A percentile compares a stretch with the other conserved stretches of the same genome.
Conservation (phyloP, 2,888 invertebrate genomes). For the Lamellibrachia columna region DNA sequence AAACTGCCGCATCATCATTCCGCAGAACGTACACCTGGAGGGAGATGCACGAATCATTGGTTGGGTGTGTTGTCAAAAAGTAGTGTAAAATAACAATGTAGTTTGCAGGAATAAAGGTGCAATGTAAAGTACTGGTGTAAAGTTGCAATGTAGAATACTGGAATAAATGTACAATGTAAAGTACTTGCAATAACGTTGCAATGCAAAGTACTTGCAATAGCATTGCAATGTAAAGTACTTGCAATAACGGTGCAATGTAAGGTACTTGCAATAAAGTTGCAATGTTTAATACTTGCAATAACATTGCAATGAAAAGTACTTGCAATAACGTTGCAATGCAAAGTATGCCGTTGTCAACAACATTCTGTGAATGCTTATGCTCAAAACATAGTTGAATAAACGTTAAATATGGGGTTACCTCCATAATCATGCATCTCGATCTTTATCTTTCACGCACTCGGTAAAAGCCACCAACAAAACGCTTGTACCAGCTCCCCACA, state of each 20-base stretch:
- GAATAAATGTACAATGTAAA: background rate
- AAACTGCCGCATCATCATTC: slow-evolving; percentile 99
- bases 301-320: no score
- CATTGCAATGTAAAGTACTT: background rate
- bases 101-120: background rate
- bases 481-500: slow-evolving; percentile 27
- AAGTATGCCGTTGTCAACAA: no score
- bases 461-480: no score
- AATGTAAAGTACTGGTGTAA: background rate
- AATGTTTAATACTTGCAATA: no score
- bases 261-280: background rate
- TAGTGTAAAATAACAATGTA: background rate
- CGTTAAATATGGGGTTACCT: no score
- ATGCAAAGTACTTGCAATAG: background rate
- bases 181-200: background rate
- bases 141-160: background rate
- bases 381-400: no score
- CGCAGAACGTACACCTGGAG: slow-evolving; percentile 95
- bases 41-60: background rate
- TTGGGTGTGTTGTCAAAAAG: background rate
- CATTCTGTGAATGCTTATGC: no score
- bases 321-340: no score
- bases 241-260: background rate
- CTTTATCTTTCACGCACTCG: no score
- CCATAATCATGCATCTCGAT: no score